Evolutionary conservation across 2,888 invertebrate species (phyloP), one percentile per base, ranked within the genome.

Genomic region (Chymomyza amoena): DNA sequence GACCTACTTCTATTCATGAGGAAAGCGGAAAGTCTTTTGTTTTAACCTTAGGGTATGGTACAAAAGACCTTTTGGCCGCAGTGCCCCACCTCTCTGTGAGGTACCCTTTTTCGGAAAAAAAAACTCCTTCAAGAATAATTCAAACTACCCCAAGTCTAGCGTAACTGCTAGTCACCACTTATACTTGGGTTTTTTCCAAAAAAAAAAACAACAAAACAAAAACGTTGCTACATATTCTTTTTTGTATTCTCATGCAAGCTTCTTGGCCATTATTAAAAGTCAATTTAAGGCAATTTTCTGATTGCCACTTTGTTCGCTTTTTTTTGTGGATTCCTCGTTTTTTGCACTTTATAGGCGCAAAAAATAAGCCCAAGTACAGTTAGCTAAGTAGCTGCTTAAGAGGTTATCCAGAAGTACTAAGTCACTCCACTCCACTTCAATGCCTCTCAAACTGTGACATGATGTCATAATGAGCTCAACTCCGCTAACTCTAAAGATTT

Each of bases 401-500:
- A 0, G 7, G 32, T 32, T 7, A 32, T 32, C 32, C 32, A 32
- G 32, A 32, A 32, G 7, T 32, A 32, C 32, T 7, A 32, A 6
- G 32, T 32, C 13, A 45, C 13, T 10, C 10, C 39, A 45, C 39
- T 45, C 13, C 39, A 45, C 39, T 45, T 25, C 61, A 54, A 32
- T 69, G 62, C 16, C 25, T 57, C 50, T 60, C 61, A 57, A 64
- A 72, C 39, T 61, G 61, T 72, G 7, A 9, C 74, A 76, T 86
- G 83, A 83, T 86, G 77, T 83, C 83, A 83, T 68, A 68, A 51
- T 62, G 61, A 70, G 28, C 50, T 57, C 72, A 74, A 73, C 72
- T 66, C 80, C 77, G 73, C 78, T 79, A 59, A n/a, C n/a, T n/a
- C n/a, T 81, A 82, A 84, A 84, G 84, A 83, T 77, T 77, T 86